These are phyloP conservation scores for Alces alces DNA, from an alignment of 2,113 vertebrate genomes.

Conservation along the genomic window DNA sequence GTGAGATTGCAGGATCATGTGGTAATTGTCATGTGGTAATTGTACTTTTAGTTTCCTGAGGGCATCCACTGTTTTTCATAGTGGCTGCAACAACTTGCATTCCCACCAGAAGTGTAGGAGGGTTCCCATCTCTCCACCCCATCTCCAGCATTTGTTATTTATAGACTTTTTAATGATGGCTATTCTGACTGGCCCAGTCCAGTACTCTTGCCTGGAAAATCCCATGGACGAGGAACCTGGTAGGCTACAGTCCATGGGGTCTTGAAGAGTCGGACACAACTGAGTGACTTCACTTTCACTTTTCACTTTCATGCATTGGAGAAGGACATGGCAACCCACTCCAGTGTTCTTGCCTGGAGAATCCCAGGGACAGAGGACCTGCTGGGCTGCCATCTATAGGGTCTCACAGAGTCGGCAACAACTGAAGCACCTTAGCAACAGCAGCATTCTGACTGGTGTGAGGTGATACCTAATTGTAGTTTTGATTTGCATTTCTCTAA, in stretches of 20 bases:
- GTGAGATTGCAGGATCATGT: neutral
- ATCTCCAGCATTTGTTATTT: neutral
- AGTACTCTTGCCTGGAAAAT: neutral
- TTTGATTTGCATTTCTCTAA: neutral
- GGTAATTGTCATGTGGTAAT: neutral
- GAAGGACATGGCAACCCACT: neutral
- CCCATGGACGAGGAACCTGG: neutral
- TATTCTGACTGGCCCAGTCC: neutral
- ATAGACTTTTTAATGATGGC: neutral
- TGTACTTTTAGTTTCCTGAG: neutral
- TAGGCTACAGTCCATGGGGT: neutral
- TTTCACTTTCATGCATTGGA: neutral
- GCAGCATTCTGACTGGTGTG: neutral
- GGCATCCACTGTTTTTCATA: neutral
- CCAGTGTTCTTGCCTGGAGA: neutral
- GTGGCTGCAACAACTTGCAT: neutral
- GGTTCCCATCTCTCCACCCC: neutral
- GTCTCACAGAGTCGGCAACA: neutral
- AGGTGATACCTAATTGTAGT: neutral
- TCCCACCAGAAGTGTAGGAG: neutral
- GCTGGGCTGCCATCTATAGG: neutral
- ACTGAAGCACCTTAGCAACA: neutral
- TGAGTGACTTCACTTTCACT: neutral
- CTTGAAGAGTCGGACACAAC: rapidly evolving
- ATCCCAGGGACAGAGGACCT: neutral